Conservation (phyloP, 1,140 invertebrate genomes). For the Listronotus bonariensis region DNA sequence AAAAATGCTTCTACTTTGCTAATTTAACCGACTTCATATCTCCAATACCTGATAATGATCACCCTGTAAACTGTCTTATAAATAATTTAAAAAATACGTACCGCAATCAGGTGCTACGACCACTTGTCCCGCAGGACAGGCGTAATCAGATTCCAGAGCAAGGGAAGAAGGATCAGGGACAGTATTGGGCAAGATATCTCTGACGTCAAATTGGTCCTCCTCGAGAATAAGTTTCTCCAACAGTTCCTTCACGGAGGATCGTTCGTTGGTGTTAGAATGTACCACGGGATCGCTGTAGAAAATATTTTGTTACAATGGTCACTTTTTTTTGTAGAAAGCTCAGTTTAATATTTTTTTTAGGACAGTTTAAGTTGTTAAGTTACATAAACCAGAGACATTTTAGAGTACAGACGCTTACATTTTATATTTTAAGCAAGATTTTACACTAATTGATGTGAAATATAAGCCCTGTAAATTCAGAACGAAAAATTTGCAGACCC, state of each 20-base stretch:
- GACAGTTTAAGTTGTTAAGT: too few species aligned
- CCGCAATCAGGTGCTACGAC: conserved; percentile 89
- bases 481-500: too few species aligned
- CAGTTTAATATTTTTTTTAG: neutral
- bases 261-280: conserved; percentile 83
- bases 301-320: too few species aligned
- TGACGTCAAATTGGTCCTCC: conserved; percentile 90
- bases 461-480: too few species aligned
- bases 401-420: too few species aligned
- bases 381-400: too few species aligned
- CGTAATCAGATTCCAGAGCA: conserved; percentile 84
- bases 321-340: neutral
- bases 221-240: conserved; percentile 87
- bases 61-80: neutral
- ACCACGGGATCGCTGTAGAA: conserved; percentile 82
- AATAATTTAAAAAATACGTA: conserved; percentile 58
- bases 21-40: too few species aligned
- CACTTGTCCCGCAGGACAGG: conserved; percentile 90
- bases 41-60: too few species aligned
- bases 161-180: conserved; percentile 90
- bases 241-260: conserved; percentile 79
- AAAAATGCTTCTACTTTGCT: too few species aligned
- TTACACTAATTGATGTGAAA: too few species aligned
- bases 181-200: conserved; percentile 91
- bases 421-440: neutral